These are phyloP conservation scores for Champsocephalus gunnari DNA, from an alignment of 2,797 vertebrate species.

Conservation along the genomic window DNA sequence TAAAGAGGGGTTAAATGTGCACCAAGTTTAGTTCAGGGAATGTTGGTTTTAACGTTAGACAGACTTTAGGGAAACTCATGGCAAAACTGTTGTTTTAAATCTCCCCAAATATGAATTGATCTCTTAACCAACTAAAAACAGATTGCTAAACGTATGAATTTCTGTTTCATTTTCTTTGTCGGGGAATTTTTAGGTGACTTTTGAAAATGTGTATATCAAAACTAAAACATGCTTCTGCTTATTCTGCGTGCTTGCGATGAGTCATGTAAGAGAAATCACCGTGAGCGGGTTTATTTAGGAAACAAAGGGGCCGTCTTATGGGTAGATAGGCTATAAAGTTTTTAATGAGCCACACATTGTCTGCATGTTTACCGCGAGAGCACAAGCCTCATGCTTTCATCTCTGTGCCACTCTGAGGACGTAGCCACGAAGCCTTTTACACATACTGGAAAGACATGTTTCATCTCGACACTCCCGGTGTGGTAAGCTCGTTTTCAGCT, in stretches of 20 bases:
- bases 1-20: conserved; percentile 5
- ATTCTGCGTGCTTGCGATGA: conserved; percentile 29
- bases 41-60: conserved; percentile 1
- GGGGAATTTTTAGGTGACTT: not conserved
- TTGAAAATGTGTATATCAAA: not conserved
- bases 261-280: conserved; percentile 56
- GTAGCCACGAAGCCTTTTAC: conserved; percentile 59
- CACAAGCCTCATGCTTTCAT: conserved; percentile 66
- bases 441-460: conserved; percentile 64
- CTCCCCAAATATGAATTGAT: not conserved
- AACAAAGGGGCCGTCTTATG: conserved; percentile 52
- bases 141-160: not conserved
- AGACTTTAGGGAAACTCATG: conserved; percentile 3
- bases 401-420: conserved; percentile 51
- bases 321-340: conserved; percentile 49
- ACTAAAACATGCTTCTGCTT: conserved; percentile 20
- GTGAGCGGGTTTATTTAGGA: conserved; percentile 57
- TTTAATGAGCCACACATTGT: conserved; percentile 75
- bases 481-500: conserved; percentile 62
- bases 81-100: not conserved
- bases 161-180: conserved; percentile 30
- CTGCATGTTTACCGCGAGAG: conserved; percentile 47
- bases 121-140: not conserved
- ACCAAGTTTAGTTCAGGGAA: conserved; percentile 9
- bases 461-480: conserved; percentile 60